A percentile compares a stretch with the other conserved stretches of the same genome.
Evolutionary conservation across 2,113 vertebrate genomes (phyloP).

Genomic region (Pomatostomus ruficeps): DNA sequence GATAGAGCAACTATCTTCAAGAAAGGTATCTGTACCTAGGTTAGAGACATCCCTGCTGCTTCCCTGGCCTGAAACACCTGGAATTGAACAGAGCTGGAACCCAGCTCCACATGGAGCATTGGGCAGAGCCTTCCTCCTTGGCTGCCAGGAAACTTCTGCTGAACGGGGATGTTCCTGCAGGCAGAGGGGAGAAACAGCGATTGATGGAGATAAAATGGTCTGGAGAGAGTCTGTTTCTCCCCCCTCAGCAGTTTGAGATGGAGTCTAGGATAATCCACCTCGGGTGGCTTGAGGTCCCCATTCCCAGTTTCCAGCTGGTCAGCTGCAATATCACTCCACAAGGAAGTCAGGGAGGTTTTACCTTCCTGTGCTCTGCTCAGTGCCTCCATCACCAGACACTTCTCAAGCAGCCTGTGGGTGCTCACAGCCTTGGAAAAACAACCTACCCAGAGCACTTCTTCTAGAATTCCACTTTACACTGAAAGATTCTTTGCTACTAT

Average conservation of each 20-base stretch:
- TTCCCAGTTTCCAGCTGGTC: not conserved
- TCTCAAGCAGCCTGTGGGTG: not conserved
- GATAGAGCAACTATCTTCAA: not conserved
- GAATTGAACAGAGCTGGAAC: not conserved
- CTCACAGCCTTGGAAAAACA: not conserved
- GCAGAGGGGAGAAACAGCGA: not conserved
- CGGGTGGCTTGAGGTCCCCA: not conserved
- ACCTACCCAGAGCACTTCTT: not conserved
- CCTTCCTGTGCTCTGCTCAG: not conserved
- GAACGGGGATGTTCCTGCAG: fast-evolving
- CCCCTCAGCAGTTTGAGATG: not conserved
- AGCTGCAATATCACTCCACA: not conserved
- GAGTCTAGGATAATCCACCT: not conserved
- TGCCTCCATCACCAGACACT: not conserved
- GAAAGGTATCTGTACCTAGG: not conserved
- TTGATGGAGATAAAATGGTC: not conserved
- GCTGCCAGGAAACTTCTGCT: not conserved
- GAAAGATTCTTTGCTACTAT: not conserved
- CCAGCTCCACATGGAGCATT: fast-evolving
- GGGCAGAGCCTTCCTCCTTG: not conserved
- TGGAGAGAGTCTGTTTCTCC: not conserved
- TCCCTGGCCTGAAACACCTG: not conserved
- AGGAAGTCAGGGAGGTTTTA: not conserved
- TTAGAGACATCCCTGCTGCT: not conserved
- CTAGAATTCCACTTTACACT: not conserved